These are phyloP conservation scores for Drosophila asahinai DNA, from an alignment of 1,140 invertebrate species.

Conservation along the genomic window DNA sequence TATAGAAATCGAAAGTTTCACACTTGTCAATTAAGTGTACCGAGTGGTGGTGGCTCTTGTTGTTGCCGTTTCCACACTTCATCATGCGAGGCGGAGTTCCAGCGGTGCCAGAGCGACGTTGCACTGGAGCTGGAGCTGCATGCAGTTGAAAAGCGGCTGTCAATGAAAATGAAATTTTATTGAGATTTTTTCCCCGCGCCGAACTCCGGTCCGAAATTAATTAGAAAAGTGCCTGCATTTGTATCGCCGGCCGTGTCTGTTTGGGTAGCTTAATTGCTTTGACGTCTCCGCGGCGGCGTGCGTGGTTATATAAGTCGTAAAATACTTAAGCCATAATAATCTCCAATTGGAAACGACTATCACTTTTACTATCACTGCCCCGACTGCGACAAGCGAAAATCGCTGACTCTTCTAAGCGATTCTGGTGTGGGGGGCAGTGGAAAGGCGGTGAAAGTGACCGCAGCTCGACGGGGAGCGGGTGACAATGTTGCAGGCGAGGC, in stretches of 20 bases:
- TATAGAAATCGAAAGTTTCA: slow-evolving; percentile 84
- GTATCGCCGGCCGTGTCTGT: slow-evolving; percentile 51
- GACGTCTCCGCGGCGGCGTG: slow-evolving; percentile 51
- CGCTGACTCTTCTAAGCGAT: slow-evolving; percentile 72
- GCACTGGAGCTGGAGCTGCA: slow-evolving; percentile 43
- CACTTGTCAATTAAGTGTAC: slow-evolving; percentile 83
- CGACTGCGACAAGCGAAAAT: slow-evolving; percentile 53
- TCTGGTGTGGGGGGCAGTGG: slow-evolving; percentile 42
- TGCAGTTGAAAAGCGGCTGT: slow-evolving; percentile 82
- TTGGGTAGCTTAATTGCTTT: slow-evolving; percentile 78
- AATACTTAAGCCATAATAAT: slow-evolving; percentile 84
- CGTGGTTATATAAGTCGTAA: slow-evolving; percentile 82
- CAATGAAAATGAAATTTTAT: slow-evolving; percentile 84
- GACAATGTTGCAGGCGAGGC: slow-evolving; percentile 61
- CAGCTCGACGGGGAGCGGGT: slow-evolving; percentile 46
- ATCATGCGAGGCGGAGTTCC: slow-evolving; percentile 40
- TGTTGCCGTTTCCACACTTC: slow-evolving; percentile 54
- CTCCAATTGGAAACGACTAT: slow-evolving; percentile 81
- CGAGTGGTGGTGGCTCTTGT: slow-evolving; percentile 60
- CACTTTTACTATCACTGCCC: slow-evolving; percentile 76
- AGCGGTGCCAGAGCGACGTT: neutral
- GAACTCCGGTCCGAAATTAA: slow-evolving; percentile 65
- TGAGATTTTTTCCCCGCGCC: slow-evolving; percentile 66
- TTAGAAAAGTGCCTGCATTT: slow-evolving; percentile 74
- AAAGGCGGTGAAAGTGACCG: slow-evolving; percentile 64